Conservation (phyloP, 2,888 invertebrate genomes). For the Phoenoteleia sp. region DNA sequence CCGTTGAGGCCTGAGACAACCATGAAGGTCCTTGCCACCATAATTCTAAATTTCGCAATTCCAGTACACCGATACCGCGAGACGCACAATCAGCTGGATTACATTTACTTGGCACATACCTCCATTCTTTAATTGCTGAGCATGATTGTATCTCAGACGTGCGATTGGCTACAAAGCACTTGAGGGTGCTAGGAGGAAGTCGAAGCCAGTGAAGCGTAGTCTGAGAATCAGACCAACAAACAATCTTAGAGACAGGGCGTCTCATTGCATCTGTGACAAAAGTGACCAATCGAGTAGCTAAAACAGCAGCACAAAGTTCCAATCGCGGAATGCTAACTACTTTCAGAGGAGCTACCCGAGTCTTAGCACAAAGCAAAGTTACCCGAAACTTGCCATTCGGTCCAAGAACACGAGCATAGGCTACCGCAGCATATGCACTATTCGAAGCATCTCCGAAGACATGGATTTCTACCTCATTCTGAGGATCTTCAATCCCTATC, state of each 20-base stretch:
- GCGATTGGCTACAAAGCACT: neutral
- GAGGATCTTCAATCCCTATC: no score
- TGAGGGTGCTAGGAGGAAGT: neutral
- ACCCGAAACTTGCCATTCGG: no score
- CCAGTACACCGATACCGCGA: neutral
- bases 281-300: neutral
- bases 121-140: neutral
- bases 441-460: no score
- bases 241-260: neutral
- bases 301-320: neutral
- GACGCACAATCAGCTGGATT: conserved; percentile 19
- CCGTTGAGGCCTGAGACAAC: neutral
- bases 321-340: neutral
- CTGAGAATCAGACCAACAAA: neutral
- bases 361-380: neutral
- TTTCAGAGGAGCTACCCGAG: neutral
- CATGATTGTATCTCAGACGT: neutral
- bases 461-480: no score
- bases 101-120: neutral
- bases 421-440: neutral
- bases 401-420: no score
- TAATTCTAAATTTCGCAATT: neutral
- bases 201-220: neutral
- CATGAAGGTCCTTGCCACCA: conserved; percentile 19
- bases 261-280: neutral